Conservation (phyloP, 2,888 invertebrate species). For the Eugnorisma glareosa region DNA sequence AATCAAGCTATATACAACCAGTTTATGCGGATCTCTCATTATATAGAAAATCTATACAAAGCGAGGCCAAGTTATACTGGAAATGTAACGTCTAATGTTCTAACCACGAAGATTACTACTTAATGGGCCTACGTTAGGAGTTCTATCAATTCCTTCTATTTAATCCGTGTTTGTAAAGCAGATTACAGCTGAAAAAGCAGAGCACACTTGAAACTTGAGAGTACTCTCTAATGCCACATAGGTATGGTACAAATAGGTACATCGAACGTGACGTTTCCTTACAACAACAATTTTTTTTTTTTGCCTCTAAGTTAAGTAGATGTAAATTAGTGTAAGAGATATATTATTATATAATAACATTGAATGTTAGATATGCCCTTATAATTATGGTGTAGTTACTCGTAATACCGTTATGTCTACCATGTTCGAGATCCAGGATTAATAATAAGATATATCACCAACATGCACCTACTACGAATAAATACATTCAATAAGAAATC, state of each 20-base stretch:
- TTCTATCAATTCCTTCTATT: background rate
- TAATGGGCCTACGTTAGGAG: background rate
- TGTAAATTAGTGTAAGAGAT: background rate
- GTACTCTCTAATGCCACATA: background rate
- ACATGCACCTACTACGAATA: conserved; percentile 32
- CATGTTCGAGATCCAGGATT: conserved; percentile 55
- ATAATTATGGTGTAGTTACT: background rate
- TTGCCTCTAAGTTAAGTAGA: background rate
- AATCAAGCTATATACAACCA: too few relatives aligned
- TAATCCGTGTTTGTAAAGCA: background rate
- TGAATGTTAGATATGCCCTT: conserved; percentile 11
- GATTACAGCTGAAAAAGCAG: background rate
- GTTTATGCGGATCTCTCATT: too few relatives aligned
- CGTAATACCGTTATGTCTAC: conserved; percentile 38
- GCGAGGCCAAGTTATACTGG: too few relatives aligned
- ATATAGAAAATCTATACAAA: too few relatives aligned
- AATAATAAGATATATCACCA: conserved; percentile 22
- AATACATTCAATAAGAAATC: conserved; percentile 21
- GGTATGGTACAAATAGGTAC: background rate
- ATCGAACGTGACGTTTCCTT: background rate
- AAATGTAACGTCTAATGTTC: background rate
- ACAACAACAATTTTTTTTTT: background rate
- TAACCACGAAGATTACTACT: background rate
- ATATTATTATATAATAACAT: background rate
- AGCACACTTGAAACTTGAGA: background rate